Conservation (phyloP, 2,113 vertebrate genomes). For the Entomyzon cyanotis region DNA sequence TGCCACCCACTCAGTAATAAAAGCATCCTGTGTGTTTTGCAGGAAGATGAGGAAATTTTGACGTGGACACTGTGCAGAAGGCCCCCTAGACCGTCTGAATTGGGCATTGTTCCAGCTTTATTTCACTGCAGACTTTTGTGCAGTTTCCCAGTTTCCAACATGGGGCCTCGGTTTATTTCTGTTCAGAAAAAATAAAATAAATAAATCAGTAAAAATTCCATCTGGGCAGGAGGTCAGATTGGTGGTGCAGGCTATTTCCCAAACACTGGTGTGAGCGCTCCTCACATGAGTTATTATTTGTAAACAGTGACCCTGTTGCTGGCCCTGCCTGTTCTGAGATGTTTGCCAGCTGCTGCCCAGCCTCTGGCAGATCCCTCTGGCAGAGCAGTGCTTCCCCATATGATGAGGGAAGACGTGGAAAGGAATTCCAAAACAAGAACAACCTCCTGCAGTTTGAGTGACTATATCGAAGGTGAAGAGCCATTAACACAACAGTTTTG, state of each 20-base stretch:
- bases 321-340: slow-evolving; percentile 15
- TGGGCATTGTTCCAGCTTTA: background rate
- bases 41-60: slow-evolving; percentile 18
- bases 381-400: background rate
- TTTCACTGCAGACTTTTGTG: background rate
- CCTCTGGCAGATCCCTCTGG: background rate
- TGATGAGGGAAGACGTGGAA: background rate
- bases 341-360: background rate
- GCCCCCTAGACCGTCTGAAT: background rate
- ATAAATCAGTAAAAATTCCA: background rate
- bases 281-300: slow-evolving; percentile 31
- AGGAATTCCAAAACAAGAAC: background rate
- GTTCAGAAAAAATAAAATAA: background rate
- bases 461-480: background rate
- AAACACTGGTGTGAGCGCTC: background rate
- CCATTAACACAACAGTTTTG: background rate
- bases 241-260: background rate
- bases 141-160: background rate
- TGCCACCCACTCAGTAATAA: slow-evolving; percentile 8
- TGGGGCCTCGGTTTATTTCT: slow-evolving; percentile 14
- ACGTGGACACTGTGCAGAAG: background rate
- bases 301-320: background rate
- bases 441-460: background rate
- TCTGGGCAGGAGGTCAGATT: slow-evolving; percentile 7
- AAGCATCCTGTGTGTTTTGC: slow-evolving; percentile 7